These are phyloP conservation scores for Epizoanthus fatuus DNA, from an alignment of 92 coral and sea anemone species.

Conservation along the genomic window DNA sequence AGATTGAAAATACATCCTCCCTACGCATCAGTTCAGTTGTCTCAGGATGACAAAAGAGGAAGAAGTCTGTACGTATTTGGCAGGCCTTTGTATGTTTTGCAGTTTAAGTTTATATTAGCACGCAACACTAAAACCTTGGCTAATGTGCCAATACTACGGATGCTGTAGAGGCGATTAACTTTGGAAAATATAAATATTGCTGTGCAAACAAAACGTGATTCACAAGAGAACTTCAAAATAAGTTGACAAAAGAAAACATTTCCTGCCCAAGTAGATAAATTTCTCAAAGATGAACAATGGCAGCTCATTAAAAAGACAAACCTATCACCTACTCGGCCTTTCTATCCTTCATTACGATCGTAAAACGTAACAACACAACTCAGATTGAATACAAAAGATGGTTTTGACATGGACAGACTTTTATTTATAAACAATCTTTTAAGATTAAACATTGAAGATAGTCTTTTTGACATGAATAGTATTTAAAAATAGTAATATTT, in stretches of 20 bases:
- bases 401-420: background rate
- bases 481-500: background rate
- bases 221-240: background rate
- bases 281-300: background rate
- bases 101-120: background rate
- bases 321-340: background rate
- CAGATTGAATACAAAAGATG: background rate
- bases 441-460: background rate
- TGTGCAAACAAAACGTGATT: slow-evolving; percentile 20
- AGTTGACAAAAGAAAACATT: slow-evolving; percentile 2
- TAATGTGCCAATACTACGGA: slow-evolving; percentile 42
- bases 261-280: slow-evolving; percentile 13
- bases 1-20: background rate
- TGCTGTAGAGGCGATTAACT: slow-evolving; percentile 14
- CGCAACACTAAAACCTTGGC: background rate
- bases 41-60: background rate
- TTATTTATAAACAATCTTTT: background rate
- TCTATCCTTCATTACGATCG: slow-evolving; percentile 6
- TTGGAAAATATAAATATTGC: slow-evolving; percentile 29
- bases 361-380: background rate
- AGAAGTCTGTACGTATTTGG: background rate
- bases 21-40: background rate
- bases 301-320: slow-evolving; percentile 8
- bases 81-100: background rate
- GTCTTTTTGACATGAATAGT: background rate